Evolutionary conservation across 2,113 vertebrate species (phyloP), one percentile per base, ranked within the genome.

Genomic region (Scomber colias): DNA sequence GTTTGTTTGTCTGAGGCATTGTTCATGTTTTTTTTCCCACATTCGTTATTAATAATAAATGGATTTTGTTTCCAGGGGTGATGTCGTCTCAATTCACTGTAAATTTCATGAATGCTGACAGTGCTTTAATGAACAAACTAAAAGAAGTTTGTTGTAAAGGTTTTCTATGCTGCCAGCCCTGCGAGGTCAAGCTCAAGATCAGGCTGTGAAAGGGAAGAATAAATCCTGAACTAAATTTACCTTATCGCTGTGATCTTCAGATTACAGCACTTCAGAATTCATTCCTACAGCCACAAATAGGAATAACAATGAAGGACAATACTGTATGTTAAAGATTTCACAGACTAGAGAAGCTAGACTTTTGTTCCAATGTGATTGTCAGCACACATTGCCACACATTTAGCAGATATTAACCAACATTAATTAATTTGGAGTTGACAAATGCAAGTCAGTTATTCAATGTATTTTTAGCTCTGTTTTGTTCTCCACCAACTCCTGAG

Each of bases 41-140:
- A 40, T 77, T 30, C 0, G 2, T 61, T 17, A 67, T 86, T n/a
- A 78, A 78, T 74, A 71, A 84, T 78, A 65, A 60, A 87, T 77
- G 5, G 53, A 21, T 53, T 77, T 12, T 59, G 59, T 74, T 83
- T 73, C 51, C 64, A 55, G 61, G 27, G 62, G 48, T 10, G 50
- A 62, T 60, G 77, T 67, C 24, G 63, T 66, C 80, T 74, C 69
- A 16, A 11, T 66, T 71, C 70, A 35, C 46, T 46, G 30, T 30
- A 50, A 35, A 60, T 73, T 11, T 55, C 50, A 73, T 45, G 50
- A 62, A 70, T 69, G 24, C 53, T 57, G 44, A 63, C 61, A 24
- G 59, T 6, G 67, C 24, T 40, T 40, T 46, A 30, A 27, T 55
- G 19, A 71, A 56, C 4, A 48, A 17, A 15, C 53, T 10, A 14